Evolutionary conservation across 1,140 invertebrate genomes (phyloP).

Genomic region (Patella vulgata): DNA sequence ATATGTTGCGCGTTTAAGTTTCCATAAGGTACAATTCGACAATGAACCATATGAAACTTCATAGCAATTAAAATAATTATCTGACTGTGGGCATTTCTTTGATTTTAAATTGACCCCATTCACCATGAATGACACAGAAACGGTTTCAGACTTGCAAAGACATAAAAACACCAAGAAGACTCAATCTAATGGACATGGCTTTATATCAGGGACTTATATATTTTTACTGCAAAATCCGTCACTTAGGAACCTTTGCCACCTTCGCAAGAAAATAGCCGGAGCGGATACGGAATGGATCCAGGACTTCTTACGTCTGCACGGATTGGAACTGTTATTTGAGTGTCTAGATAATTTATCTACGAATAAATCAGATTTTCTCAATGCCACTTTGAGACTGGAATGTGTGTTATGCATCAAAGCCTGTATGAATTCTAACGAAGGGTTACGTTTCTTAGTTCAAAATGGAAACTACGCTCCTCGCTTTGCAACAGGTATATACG

Average conservation of each 20-base stretch:
- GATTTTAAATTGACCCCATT: no score
- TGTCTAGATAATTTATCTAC: slow-evolving; percentile 59
- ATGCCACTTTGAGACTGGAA: slow-evolving; percentile 54
- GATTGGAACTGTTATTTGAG: slow-evolving; percentile 67
- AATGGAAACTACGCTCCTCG: slow-evolving; percentile 31
- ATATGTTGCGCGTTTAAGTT: no score
- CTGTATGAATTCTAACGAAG: slow-evolving; percentile 68
- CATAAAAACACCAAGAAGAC: no score
- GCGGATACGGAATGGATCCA: slow-evolving; percentile 62
- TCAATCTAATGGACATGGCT: not conserved
- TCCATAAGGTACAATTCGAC: no score
- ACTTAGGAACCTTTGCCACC: slow-evolving; percentile 37
- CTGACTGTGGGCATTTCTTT: no score
- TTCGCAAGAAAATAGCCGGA: slow-evolving; percentile 37
- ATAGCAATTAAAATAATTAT: no score
- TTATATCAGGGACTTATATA: not conserved
- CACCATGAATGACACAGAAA: no score
- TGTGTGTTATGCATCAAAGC: slow-evolving; percentile 67
- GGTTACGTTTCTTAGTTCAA: slow-evolving; percentile 58
- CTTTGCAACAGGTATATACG: slow-evolving; percentile 45
- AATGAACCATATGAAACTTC: no score
- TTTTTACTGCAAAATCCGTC: slow-evolving; percentile 37
- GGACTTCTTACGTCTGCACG: slow-evolving; percentile 66
- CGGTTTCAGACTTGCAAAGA: no score
- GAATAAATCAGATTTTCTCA: slow-evolving; percentile 25